Evolutionary conservation across 2,113 vertebrate species (phyloP).

Genomic region (Camelus dromedarius): DNA sequence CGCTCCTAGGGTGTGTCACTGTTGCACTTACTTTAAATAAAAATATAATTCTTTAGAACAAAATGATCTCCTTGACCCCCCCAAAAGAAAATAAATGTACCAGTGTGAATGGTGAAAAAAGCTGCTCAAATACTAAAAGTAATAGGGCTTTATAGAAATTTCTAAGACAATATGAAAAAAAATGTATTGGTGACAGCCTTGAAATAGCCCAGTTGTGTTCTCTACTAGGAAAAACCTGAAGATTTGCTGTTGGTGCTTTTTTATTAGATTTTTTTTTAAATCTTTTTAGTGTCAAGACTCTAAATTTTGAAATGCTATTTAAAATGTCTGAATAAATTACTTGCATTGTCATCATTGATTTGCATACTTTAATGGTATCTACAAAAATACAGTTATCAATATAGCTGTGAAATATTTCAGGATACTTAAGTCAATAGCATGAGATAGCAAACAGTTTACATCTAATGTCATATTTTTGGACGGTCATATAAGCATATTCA

Average conservation of each 20-base stretch:
- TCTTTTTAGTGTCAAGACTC: neutral
- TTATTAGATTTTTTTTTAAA: neutral
- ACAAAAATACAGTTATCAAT: constrained; percentile 7
- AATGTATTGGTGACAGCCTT: neutral
- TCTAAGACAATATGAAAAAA: neutral
- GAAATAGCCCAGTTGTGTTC: neutral
- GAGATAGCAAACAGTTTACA: constrained; percentile 12
- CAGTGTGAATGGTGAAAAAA: neutral
- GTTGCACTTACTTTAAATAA: neutral
- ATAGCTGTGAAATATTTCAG: constrained; percentile 38
- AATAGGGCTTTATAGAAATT: neutral
- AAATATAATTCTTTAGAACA: neutral
- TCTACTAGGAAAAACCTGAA: neutral
- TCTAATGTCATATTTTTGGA: neutral
- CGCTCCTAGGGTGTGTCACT: neutral
- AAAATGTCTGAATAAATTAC: constrained; percentile 31
- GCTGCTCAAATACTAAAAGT: neutral
- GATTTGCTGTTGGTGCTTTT: neutral
- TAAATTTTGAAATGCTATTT: constrained; percentile 46
- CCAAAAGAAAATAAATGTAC: neutral
- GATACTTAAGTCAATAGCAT: neutral
- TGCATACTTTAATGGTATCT: neutral
- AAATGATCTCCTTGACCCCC: neutral
- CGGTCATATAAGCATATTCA: neutral
- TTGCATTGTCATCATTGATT: neutral